These are phyloP conservation scores for Acanthoscelides obtectus DNA, from an alignment of 2,888 invertebrate genomes.

Conservation along the genomic window DNA sequence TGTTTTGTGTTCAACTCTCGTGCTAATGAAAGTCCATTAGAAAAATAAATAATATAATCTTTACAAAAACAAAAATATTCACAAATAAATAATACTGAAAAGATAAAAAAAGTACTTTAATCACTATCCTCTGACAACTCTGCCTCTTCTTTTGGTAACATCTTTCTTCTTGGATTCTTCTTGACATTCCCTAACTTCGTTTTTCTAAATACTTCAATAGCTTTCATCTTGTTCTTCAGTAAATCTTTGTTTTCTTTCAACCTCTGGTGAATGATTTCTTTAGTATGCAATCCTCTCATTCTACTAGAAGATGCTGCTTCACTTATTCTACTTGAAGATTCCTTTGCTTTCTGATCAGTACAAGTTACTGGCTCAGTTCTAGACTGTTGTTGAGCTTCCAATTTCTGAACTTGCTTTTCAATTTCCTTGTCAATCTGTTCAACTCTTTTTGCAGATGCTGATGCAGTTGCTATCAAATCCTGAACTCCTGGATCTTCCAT, in stretches of 20 bases:
- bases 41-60: neutral
- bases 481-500: constrained; percentile 34
- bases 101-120: constrained; percentile 5
- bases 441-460: constrained; percentile 31
- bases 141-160: constrained; percentile 56
- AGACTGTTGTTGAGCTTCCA: neutral
- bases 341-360: neutral
- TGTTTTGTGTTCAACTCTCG: no score
- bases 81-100: neutral
- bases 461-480: constrained; percentile 30
- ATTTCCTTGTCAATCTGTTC: constrained; percentile 35
- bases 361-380: no score
- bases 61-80: neutral
- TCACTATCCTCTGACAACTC: constrained; percentile 56
- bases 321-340: no score
- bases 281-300: constrained; percentile 32
- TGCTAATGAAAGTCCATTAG: neutral
- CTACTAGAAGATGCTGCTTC: constrained; percentile 10
- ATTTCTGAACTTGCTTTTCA: constrained; percentile 23
- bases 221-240: constrained; percentile 66
- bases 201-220: constrained; percentile 69
- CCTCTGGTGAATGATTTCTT: constrained; percentile 69
- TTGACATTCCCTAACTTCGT: constrained; percentile 55
- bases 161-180: constrained; percentile 45
- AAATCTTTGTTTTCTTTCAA: constrained; percentile 62